Conservation (phyloP, 2,113 vertebrate species). For the Lepisosteus oculatus region DNA sequence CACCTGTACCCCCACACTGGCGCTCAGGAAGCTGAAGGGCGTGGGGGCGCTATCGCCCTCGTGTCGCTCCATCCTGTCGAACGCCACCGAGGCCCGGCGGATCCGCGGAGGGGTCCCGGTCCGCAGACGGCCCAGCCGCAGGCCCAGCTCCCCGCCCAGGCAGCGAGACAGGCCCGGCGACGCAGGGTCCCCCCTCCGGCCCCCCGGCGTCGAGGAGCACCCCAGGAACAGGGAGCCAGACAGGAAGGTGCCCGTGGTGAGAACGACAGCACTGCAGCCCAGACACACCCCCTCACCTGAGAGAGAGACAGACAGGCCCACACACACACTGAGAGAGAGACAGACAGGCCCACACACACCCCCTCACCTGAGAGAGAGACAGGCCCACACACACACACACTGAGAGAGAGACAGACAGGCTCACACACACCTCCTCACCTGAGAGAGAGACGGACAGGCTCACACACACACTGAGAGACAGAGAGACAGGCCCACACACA, state of each 20-base stretch:
- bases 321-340: slow-evolving; percentile 1
- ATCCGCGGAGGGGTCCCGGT: slow-evolving; percentile 90
- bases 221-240: slow-evolving; percentile 81
- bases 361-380: neutral
- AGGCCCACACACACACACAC: neutral
- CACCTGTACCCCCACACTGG: slow-evolving; percentile 71
- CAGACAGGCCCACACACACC: neutral
- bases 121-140: slow-evolving; percentile 80
- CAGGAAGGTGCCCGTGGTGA: slow-evolving; percentile 92
- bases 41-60: slow-evolving; percentile 69
- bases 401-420: no score
- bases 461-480: no score
- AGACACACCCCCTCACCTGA: slow-evolving; percentile 67
- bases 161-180: slow-evolving; percentile 79
- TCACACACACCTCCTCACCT: no score
- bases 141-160: slow-evolving; percentile 74
- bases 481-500: no score
- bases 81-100: slow-evolving; percentile 77
- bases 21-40: slow-evolving; percentile 91
- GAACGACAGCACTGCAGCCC: slow-evolving; percentile 69
- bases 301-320: slow-evolving; percentile 24
- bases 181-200: slow-evolving; percentile 84
- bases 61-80: slow-evolving; percentile 58
- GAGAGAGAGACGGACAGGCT: no score
- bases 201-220: slow-evolving; percentile 71